A percentile compares a stretch with the other conserved stretches of the same genome.
Evolutionary conservation across 2,113 vertebrate genomes (phyloP).

Genomic region (Budorcas taxicolor): DNA sequence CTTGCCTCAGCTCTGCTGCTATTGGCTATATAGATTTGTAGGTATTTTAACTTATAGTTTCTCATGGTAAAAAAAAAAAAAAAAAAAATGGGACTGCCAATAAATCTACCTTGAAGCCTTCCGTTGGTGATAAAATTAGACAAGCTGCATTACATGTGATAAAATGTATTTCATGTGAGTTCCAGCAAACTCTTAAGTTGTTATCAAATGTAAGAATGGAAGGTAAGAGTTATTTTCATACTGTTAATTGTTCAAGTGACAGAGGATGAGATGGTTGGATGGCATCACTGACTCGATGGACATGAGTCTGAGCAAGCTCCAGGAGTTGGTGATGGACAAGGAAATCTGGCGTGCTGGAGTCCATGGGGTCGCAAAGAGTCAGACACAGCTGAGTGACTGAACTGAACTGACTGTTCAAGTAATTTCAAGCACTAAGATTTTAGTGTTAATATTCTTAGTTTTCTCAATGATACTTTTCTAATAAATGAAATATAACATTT

Average conservation of each 20-base stretch:
- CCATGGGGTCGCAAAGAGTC: accelerated
- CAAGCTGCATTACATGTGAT: not conserved
- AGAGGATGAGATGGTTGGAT: not conserved
- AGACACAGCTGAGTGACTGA: not conserved
- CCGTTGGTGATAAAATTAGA: not conserved
- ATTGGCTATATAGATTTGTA: not conserved
- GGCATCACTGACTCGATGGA: not conserved
- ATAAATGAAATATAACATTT: not conserved
- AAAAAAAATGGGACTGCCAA: not conserved
- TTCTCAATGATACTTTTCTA: not conserved
- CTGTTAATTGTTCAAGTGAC: not conserved
- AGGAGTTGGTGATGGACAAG: not conserved
- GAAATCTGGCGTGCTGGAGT: accelerated
- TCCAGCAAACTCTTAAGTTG: not conserved
- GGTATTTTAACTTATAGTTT: not conserved
- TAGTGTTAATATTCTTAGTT: not conserved
- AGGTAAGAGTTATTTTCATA: not conserved
- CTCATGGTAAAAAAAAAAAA: not conserved
- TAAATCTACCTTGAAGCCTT: not conserved
- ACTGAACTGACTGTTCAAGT: not conserved
- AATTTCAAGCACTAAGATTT: not conserved
- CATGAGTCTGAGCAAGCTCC: not conserved
- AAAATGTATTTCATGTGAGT: not conserved
- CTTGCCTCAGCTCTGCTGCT: not conserved
- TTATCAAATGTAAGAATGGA: not conserved